Evolutionary conservation across 2,888 invertebrate genomes (phyloP).

Genomic region (Cryptocephalus moraei): DNA sequence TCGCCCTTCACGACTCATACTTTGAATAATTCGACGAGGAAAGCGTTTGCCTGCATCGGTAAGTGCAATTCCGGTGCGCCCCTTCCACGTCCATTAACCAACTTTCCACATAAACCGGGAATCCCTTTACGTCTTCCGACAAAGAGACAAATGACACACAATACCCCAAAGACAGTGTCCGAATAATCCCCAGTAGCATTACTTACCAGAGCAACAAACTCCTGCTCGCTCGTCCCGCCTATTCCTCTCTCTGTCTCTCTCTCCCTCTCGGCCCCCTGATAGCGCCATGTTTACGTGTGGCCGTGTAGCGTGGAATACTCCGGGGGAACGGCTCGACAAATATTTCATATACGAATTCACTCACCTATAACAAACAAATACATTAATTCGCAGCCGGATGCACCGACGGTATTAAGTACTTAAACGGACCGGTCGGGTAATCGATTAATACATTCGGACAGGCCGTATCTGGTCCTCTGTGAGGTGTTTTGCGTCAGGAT

Average conservation of each 20-base stretch:
- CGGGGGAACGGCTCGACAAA: neutral
- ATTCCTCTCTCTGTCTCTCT: neutral
- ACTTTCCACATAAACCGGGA: no score
- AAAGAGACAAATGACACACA: neutral
- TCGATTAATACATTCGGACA: conserved; percentile 10
- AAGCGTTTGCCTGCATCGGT: no score
- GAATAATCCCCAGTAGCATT: neutral
- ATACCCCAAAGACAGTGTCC: neutral
- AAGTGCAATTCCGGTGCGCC: no score
- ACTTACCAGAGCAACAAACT: neutral
- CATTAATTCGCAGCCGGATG: conserved; percentile 8
- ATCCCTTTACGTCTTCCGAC: no score
- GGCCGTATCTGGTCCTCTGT: conserved; percentile 8
- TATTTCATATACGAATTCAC: conserved; percentile 10
- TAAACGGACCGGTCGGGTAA: conserved; percentile 2
- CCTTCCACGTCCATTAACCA: no score
- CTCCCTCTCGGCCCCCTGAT: neutral
- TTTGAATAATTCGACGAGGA: no score
- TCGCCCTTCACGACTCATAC: no score
- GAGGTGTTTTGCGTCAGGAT: conserved; percentile 1
- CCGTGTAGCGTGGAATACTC: neutral
- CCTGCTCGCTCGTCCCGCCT: neutral
- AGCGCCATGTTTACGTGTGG: neutral
- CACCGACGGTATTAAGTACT: conserved; percentile 8
- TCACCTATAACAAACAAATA: conserved; percentile 13